A percentile compares a stretch with the other conserved stretches of the same genome.
Conservation (phyloP, 2,113 vertebrate species). For the Nicator chloris region DNA sequence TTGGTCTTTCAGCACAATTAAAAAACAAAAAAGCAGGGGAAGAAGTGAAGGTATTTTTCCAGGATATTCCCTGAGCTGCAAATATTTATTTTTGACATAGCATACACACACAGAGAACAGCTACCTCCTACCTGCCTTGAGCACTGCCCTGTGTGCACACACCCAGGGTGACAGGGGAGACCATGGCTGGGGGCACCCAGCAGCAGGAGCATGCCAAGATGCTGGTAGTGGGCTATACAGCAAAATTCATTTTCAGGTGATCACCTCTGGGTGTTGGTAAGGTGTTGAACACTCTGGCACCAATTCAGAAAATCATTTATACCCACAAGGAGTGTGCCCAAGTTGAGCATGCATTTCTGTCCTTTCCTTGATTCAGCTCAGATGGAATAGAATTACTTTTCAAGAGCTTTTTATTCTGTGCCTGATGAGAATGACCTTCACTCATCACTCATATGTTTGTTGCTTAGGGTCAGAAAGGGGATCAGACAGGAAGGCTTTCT, state of each 20-base stretch:
- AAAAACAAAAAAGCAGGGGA: not conserved
- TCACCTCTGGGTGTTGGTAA: not conserved
- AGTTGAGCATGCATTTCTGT: not conserved
- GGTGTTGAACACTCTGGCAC: not conserved
- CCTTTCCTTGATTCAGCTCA: not conserved
- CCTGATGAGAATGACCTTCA: not conserved
- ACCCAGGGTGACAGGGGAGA: no score
- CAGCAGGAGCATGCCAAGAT: not conserved
- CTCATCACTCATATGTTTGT: not conserved
- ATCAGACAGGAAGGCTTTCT: not conserved
- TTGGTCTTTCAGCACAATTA: not conserved
- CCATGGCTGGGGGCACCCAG: not conserved
- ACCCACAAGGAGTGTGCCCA: not conserved
- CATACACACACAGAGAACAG: not conserved
- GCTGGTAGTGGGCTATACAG: not conserved
- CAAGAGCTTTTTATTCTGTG: not conserved
- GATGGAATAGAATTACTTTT: not conserved
- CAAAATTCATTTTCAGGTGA: not conserved
- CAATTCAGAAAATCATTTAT: not conserved
- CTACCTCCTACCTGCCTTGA: not conserved
- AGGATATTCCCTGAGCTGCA: not conserved
- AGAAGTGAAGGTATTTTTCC: not conserved
- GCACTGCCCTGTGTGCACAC: not conserved
- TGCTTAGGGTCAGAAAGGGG: not conserved
- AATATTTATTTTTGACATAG: slow-evolving; percentile 8